Percentiles rank a stretch among this genome's conserved stretches.
phyloP scores from a whole-genome alignment of 2,113 vertebrate genomes.

The Jacana jacana region DNA sequence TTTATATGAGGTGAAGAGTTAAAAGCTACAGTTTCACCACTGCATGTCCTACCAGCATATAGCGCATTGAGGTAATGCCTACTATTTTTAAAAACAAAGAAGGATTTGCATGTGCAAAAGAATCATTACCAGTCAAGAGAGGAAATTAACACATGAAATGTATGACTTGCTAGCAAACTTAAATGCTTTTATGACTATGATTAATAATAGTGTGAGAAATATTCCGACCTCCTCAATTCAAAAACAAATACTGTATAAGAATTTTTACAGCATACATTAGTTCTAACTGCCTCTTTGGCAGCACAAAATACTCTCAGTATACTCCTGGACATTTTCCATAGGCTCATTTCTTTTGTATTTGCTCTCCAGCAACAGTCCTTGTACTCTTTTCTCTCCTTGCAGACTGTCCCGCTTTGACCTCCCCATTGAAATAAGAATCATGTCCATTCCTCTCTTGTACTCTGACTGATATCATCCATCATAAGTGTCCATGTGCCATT shows the following conservation, averaged over 20 bases:
- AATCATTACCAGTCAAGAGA: not conserved
- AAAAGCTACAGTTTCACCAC: not conserved
- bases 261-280: not conserved
- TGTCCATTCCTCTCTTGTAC: not conserved
- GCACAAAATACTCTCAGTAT: not conserved
- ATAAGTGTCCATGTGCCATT: rapidly evolving
- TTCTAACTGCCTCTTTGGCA: not conserved
- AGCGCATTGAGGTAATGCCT: not conserved
- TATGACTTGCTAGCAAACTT: not conserved
- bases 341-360: not conserved
- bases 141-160: not conserved
- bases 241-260: not conserved
- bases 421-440: rapidly evolving
- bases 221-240: not conserved
- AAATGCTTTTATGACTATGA: not conserved
- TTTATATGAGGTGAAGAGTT: not conserved
- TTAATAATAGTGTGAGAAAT: not conserved
- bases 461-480: not conserved
- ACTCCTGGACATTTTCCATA: not conserved
- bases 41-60: not conserved
- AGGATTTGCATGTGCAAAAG: not conserved
- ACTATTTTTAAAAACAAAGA: not conserved
- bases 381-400: not conserved
- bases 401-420: not conserved
- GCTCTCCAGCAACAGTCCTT: not conserved